These are phyloP conservation scores for Podabrus alpinus DNA, from an alignment of 2,888 invertebrate species.

Conservation along the genomic window DNA sequence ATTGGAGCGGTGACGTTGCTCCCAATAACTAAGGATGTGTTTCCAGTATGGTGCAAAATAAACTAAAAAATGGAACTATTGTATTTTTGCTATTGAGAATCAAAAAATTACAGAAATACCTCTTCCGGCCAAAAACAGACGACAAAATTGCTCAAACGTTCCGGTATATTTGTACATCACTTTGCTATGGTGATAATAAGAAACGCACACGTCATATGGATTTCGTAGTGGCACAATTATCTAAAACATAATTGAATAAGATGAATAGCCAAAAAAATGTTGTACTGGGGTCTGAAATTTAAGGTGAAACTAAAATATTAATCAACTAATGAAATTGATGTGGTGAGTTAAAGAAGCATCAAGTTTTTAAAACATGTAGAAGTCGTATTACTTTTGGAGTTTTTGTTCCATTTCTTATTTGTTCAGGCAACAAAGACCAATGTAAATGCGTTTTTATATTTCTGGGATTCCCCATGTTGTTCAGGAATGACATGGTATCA, in stretches of 20 bases:
- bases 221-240: slow-evolving; percentile 86
- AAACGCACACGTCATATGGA: slow-evolving; percentile 88
- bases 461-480: slow-evolving; percentile 51
- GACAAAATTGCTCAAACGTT: slow-evolving; percentile 74
- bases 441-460: slow-evolving; percentile 70
- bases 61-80: slow-evolving; percentile 32
- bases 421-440: slow-evolving; percentile 61
- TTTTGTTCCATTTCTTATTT: slow-evolving; percentile 50
- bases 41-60: slow-evolving; percentile 42
- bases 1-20: too few species aligned
- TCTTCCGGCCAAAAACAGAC: slow-evolving; percentile 68
- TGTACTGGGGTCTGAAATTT: too few species aligned
- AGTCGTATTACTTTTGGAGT: slow-evolving; percentile 46
- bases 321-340: too few species aligned
- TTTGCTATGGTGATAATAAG: slow-evolving; percentile 82
- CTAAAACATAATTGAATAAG: slow-evolving; percentile 53
- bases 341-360: too few species aligned
- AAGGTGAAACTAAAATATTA: too few species aligned
- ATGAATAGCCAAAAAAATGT: too few species aligned
- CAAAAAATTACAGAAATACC: slow-evolving; percentile 45
- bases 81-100: not conserved
- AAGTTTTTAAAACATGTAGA: too few species aligned
- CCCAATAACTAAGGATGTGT: slow-evolving; percentile 57
- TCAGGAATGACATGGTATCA: not conserved
- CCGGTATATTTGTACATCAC: slow-evolving; percentile 61